phyloP scores from a whole-genome alignment of 2,888 invertebrate species.

The Tineola bisselliella region DNA sequence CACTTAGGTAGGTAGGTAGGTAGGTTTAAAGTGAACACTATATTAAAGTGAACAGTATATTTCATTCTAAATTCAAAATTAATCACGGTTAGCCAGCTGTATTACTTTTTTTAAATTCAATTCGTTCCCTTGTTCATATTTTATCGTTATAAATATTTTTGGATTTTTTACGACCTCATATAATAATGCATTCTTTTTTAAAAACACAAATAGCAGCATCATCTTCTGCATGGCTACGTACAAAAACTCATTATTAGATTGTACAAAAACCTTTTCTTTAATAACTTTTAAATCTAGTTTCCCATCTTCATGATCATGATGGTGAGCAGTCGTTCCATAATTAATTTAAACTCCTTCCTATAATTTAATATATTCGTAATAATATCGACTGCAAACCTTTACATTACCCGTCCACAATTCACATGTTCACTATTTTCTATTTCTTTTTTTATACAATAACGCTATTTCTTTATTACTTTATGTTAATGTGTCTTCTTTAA shows the following conservation, averaged over 20 bases:
- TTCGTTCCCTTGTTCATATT: background rate
- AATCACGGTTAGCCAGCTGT: background rate
- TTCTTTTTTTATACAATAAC: background rate
- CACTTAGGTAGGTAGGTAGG: slow-evolving; percentile 4
- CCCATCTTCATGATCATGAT: background rate
- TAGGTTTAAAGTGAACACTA: too few relatives aligned
- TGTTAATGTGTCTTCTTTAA: background rate
- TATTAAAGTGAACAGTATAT: background rate
- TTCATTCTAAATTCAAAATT: background rate
- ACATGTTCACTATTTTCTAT: background rate
- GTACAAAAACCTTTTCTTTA: background rate
- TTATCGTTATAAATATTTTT: slow-evolving; percentile 21
- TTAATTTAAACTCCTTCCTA: background rate
- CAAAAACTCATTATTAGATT: background rate
- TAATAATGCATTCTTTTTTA: slow-evolving; percentile 49
- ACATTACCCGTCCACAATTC: slow-evolving; percentile 51
- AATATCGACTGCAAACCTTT: slow-evolving; percentile 49
- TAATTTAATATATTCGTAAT: slow-evolving; percentile 15
- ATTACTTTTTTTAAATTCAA: background rate
- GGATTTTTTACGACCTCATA: slow-evolving; percentile 51
- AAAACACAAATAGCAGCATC: slow-evolving; percentile 30
- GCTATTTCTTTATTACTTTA: background rate
- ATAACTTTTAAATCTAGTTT: background rate
- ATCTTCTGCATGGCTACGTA: slow-evolving; percentile 58
- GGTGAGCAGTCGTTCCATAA: slow-evolving; percentile 10